Percentiles rank a stretch among this genome's conserved stretches.
Evolutionary conservation across 2,888 invertebrate species (phyloP).

Genomic region (Pogonocherus hispidulus): DNA sequence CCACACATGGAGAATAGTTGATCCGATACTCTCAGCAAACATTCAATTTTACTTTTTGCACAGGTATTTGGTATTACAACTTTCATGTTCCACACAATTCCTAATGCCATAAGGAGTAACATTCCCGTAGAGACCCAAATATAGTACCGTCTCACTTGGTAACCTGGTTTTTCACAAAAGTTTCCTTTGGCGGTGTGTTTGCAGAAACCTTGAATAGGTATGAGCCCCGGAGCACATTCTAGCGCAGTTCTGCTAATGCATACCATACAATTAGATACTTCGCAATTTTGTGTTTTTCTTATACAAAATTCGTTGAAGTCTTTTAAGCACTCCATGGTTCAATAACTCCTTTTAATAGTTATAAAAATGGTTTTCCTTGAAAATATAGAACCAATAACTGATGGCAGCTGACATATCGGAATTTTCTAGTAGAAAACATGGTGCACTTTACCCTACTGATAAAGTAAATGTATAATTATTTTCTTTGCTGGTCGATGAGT

Average conservation of each 20-base stretch:
- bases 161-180: neutral
- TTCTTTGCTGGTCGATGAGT: neutral
- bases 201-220: neutral
- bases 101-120: neutral
- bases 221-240: neutral
- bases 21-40: neutral
- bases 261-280: neutral
- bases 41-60: neutral
- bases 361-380: too few species aligned
- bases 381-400: too few species aligned
- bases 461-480: neutral
- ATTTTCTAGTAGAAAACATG: too few species aligned
- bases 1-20: neutral
- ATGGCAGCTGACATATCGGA: too few species aligned
- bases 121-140: neutral
- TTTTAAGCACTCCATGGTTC: neutral
- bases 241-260: neutral
- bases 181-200: neutral
- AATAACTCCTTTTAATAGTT: too few species aligned
- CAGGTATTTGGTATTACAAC: neutral
- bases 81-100: neutral
- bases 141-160: neutral
- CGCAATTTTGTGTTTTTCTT: neutral
- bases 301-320: neutral
- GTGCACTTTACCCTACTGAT: neutral